Percentiles rank a stretch among this genome's conserved stretches.
Conservation (phyloP, 2,888 invertebrate species). For the Meghimatium bilineatum region DNA sequence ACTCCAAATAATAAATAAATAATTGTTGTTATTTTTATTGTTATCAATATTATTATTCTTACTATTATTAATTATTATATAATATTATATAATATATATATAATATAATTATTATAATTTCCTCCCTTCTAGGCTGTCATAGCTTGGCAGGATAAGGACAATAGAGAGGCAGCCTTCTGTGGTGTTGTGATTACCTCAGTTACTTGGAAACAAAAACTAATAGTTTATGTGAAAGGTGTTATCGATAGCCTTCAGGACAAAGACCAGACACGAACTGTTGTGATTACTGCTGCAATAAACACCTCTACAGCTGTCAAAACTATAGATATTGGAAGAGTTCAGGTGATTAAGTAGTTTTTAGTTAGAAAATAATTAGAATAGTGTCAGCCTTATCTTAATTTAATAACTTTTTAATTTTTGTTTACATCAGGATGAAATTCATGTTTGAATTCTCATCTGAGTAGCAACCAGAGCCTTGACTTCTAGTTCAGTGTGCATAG, state of each 20-base stretch:
- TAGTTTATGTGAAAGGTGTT: constrained; percentile 54
- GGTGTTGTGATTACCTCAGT: constrained; percentile 39
- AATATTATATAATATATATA: too few relatives aligned
- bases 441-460: too few relatives aligned
- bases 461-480: too few relatives aligned
- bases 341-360: constrained; percentile 28
- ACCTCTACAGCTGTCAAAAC: constrained; percentile 22
- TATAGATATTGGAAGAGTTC: constrained; percentile 47
- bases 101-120: too few relatives aligned
- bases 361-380: background rate
- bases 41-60: too few relatives aligned
- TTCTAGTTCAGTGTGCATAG: too few relatives aligned
- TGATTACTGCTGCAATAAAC: constrained; percentile 46
- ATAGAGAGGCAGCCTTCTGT: constrained; percentile 52
- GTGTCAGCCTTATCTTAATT: background rate
- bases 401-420: too few relatives aligned
- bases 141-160: constrained; percentile 36
- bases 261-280: constrained; percentile 54
- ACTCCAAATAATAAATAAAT: too few relatives aligned
- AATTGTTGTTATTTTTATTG: too few relatives aligned
- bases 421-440: too few relatives aligned
- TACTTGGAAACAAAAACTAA: constrained; percentile 40
- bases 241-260: constrained; percentile 58
- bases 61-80: too few relatives aligned
- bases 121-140: constrained; percentile 45